Conservation (phyloP, 2,113 vertebrate genomes). For the Greenwoodochromis staneri region DNA sequence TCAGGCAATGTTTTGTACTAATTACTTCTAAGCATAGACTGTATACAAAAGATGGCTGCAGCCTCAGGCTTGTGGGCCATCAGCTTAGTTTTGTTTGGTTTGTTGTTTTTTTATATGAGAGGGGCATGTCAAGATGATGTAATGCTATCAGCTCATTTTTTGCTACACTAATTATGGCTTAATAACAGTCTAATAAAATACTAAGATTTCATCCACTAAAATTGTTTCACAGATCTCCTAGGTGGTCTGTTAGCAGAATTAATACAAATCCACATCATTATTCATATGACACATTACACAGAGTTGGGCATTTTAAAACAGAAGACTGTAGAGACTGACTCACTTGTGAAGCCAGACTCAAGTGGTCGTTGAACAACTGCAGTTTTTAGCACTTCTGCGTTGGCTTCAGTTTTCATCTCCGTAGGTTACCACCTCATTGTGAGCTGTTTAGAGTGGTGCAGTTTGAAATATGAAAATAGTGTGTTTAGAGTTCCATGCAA, state of each 20-base stretch:
- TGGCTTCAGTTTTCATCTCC: neutral
- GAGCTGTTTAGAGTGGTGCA: neutral
- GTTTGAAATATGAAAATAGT: neutral
- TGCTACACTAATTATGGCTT: neutral
- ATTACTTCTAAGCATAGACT: neutral
- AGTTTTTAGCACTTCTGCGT: neutral
- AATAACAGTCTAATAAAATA: neutral
- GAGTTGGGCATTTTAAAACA: neutral
- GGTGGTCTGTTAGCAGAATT: neutral
- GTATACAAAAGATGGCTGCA: neutral
- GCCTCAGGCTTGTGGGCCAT: neutral
- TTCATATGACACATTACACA: neutral
- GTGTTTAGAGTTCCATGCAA: neutral
- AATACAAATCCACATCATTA: neutral
- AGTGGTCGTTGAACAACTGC: neutral
- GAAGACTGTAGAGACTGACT: neutral
- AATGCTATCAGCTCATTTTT: neutral
- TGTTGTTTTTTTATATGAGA: neutral
- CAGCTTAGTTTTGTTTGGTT: neutral
- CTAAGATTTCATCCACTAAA: neutral
- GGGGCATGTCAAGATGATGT: fast-evolving
- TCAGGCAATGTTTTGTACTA: neutral
- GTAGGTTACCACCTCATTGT: neutral
- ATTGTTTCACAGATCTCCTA: neutral
- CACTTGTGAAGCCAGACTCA: neutral